Conservation (phyloP, 64 coral and sea anemone species). For the Actinia equina region DNA sequence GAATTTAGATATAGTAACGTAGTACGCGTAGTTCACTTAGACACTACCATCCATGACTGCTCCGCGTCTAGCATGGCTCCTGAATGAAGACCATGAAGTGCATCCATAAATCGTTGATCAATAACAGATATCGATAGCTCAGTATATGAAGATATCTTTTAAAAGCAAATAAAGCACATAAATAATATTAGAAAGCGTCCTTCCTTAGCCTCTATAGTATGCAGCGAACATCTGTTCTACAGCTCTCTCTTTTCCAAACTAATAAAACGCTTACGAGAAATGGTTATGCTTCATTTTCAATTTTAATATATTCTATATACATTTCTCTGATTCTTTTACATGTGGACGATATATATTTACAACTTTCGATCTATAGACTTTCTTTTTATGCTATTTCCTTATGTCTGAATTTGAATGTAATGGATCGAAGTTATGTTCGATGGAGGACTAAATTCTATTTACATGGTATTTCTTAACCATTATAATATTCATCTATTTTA, state of each 20-base stretch:
- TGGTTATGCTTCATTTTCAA: constrained; percentile 43
- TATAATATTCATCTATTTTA: constrained; percentile 6
- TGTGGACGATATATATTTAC: constrained; percentile 42
- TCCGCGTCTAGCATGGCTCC: background rate
- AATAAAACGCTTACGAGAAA: constrained; percentile 15
- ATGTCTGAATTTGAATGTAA: constrained; percentile 33
- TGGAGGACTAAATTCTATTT: constrained; percentile 5
- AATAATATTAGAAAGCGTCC: background rate
- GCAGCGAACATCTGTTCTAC: constrained; percentile 50
- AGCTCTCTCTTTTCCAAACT: background rate
- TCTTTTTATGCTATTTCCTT: constrained; percentile 28
- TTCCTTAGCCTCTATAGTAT: background rate
- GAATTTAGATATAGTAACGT: background rate
- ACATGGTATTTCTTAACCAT: constrained; percentile 18
- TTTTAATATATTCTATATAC: constrained; percentile 77
- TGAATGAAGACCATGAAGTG: background rate
- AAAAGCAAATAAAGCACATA: background rate
- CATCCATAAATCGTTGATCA: background rate
- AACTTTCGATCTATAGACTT: constrained; percentile 46
- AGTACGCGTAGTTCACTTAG: background rate
- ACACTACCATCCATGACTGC: background rate
- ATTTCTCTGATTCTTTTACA: constrained; percentile 40
- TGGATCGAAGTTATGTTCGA: constrained; percentile 14
- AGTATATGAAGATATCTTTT: background rate
- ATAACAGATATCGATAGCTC: background rate